A percentile compares a stretch with the other conserved stretches of the same genome.
Evolutionary conservation across 2,797 vertebrate genomes (phyloP).

Genomic region (Chaunax sp.): DNA sequence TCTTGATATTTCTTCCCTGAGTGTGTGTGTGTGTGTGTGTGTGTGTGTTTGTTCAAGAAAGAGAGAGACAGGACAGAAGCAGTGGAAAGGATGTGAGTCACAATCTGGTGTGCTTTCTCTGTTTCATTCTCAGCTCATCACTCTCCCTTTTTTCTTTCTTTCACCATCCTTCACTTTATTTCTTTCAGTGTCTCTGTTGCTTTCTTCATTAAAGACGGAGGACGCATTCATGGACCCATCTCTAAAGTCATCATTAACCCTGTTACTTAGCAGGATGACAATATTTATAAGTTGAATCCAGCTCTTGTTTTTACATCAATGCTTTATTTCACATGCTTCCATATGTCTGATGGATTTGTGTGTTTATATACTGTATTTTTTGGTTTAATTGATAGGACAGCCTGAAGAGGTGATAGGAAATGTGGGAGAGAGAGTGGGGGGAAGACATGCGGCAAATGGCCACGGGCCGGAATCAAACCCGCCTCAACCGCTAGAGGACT

Average conservation of each 20-base stretch:
- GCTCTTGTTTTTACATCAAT: constrained; percentile 39
- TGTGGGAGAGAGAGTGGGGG: too few species aligned
- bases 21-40: not conserved
- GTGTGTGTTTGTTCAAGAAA: not conserved
- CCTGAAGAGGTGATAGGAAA: too few species aligned
- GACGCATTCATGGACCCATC: not conserved
- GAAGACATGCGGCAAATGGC: too few species aligned
- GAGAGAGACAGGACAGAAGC: constrained; percentile 17
- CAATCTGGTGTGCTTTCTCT: constrained; percentile 10
- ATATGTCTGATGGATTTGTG: constrained; percentile 43
- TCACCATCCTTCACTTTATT: not conserved
- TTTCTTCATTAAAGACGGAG: not conserved
- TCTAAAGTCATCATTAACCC: constrained; percentile 17
- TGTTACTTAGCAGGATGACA: constrained; percentile 18
- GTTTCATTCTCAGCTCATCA: not conserved
- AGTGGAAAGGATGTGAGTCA: constrained; percentile 13
- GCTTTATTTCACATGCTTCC: constrained; percentile 19
- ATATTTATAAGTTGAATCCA: constrained; percentile 35
- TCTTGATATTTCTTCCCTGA: constrained; percentile 44
- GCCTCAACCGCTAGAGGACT: too few species aligned
- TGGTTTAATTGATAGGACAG: too few species aligned
- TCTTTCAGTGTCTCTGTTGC: not conserved
- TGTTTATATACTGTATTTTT: constrained; percentile 5
- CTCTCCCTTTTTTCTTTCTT: not conserved
- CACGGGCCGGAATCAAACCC: too few species aligned